A percentile compares a stretch with the other conserved stretches of the same genome.
Evolutionary conservation across 1,140 invertebrate genomes (phyloP).

Genomic region (Metopolophium dirhodum): DNA sequence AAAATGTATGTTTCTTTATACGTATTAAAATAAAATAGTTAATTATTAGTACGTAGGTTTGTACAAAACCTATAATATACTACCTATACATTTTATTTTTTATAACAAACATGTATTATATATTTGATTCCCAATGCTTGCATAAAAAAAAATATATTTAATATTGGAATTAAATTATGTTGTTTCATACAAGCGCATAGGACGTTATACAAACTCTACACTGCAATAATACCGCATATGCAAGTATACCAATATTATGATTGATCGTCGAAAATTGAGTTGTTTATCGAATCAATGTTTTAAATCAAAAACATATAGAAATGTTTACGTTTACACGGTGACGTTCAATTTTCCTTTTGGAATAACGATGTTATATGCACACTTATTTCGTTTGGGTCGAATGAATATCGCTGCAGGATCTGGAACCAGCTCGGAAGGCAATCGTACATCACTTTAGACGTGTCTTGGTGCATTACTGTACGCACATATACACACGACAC

Average conservation of each 20-base stretch:
- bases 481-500: too few species aligned
- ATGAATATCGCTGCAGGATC: background rate
- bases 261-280: background rate
- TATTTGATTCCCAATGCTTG: background rate
- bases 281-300: background rate
- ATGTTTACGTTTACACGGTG: background rate
- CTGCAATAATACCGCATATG: too few species aligned
- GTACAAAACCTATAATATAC: background rate
- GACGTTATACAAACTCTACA: too few species aligned
- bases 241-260: background rate
- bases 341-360: background rate
- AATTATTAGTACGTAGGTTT: background rate
- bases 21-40: background rate
- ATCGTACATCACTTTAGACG: slow-evolving; percentile 27
- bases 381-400: slow-evolving; percentile 21
- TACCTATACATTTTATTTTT: background rate
- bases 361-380: background rate
- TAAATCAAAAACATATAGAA: background rate
- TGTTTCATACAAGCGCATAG: background rate
- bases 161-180: background rate
- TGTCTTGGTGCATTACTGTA: background rate
- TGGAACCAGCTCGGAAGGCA: background rate
- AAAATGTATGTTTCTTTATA: background rate
- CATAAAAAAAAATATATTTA: background rate
- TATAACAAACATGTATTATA: background rate